Evolutionary conservation across 2,113 vertebrate species (phyloP).

Genomic region (Mixornis gularis): DNA sequence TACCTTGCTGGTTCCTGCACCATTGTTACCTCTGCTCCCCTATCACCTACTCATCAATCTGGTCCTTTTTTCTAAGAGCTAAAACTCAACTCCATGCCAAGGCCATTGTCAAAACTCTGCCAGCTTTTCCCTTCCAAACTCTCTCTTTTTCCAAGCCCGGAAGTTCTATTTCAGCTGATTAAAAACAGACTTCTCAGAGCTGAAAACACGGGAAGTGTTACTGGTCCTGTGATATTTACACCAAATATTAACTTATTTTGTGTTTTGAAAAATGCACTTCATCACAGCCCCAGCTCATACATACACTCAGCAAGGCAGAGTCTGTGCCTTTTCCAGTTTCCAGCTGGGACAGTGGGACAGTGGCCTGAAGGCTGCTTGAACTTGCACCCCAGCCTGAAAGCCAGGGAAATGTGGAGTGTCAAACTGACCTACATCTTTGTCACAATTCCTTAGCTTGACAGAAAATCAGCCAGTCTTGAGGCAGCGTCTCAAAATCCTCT

Average conservation of each 20-base stretch:
- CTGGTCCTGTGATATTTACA: neutral
- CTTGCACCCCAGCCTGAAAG: neutral
- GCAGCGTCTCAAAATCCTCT: neutral
- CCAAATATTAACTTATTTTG: neutral
- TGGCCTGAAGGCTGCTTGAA: slow-evolving; percentile 1
- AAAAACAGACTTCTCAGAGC: neutral
- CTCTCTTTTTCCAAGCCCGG: neutral
- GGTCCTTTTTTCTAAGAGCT: neutral
- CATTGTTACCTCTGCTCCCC: neutral
- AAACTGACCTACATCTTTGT: slow-evolving; percentile 5
- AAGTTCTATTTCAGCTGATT: neutral
- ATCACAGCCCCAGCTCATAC: neutral
- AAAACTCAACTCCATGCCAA: neutral
- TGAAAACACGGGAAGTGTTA: neutral
- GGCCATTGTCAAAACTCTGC: neutral
- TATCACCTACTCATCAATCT: neutral
- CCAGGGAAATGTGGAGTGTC: neutral
- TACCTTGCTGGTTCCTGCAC: fast-evolving
- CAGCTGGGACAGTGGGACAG: neutral
- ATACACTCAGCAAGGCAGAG: neutral
- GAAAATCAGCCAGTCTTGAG: neutral
- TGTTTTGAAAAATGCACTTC: neutral
- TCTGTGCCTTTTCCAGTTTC: neutral
- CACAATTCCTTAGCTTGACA: neutral
- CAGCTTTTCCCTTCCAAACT: neutral